phyloP scores from a whole-genome alignment of 2,797 vertebrate species.

The Cirrhinus mrigala region DNA sequence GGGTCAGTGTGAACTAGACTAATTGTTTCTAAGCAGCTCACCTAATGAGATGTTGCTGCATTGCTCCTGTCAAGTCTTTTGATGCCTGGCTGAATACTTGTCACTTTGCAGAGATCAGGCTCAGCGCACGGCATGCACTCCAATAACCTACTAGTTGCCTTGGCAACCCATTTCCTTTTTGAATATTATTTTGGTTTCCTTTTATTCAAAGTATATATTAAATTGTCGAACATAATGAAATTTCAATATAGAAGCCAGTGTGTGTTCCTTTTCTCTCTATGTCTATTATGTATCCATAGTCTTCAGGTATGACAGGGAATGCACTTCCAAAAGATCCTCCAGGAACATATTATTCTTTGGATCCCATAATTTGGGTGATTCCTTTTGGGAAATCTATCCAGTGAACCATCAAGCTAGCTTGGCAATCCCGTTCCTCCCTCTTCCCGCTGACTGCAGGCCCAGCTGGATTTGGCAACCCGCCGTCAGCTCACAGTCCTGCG shows the following conservation, averaged over 20 bases:
- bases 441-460: slow-evolving; percentile 32
- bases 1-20: background rate
- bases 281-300: slow-evolving; percentile 3
- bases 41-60: slow-evolving; percentile 26
- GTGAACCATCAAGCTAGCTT: slow-evolving; percentile 72
- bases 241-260: background rate
- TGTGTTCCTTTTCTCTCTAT: background rate
- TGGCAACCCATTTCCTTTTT: background rate
- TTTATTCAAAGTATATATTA: background rate
- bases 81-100: slow-evolving; percentile 30
- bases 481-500: slow-evolving; percentile 22
- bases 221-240: background rate
- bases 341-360: slow-evolving; percentile 45
- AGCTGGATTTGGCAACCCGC: slow-evolving; percentile 34
- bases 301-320: slow-evolving; percentile 17
- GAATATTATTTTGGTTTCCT: background rate
- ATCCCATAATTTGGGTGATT: slow-evolving; percentile 41
- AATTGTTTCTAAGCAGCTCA: slow-evolving; percentile 25
- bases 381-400: slow-evolving; percentile 65
- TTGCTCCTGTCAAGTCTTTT: slow-evolving; percentile 14
- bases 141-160: slow-evolving; percentile 9
- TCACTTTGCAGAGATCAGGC: slow-evolving; percentile 2
- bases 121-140: background rate
- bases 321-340: slow-evolving; percentile 22
- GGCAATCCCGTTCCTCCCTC: slow-evolving; percentile 45